phyloP scores from a whole-genome alignment of 2,888 invertebrate genomes.

The Acleris cristana region DNA sequence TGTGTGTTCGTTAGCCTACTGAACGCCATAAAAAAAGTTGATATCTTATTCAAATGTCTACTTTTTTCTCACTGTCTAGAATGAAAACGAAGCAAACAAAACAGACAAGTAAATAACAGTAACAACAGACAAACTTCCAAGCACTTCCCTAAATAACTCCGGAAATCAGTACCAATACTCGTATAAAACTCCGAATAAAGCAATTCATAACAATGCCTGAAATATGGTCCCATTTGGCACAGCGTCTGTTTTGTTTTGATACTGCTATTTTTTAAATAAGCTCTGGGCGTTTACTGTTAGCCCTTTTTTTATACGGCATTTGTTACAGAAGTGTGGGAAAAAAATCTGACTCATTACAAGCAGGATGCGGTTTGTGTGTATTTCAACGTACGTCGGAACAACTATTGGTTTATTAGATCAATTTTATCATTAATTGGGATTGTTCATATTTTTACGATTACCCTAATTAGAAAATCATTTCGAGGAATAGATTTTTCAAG shows the following conservation, averaged over 20 bases:
- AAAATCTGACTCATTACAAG: not conserved
- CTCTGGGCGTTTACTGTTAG: slow-evolving; percentile 17
- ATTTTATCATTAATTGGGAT: too few relatives aligned
- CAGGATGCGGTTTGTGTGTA: not conserved
- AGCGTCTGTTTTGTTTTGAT: slow-evolving; percentile 33
- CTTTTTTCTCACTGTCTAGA: too few relatives aligned
- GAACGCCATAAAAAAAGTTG: too few relatives aligned
- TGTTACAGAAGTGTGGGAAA: not conserved
- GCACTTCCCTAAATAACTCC: slow-evolving; percentile 7
- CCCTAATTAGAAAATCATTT: too few relatives aligned
- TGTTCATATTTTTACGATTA: too few relatives aligned
- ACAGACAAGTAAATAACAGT: not conserved
- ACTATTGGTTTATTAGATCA: too few relatives aligned
- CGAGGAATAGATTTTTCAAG: too few relatives aligned
- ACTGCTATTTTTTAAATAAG: slow-evolving; percentile 32
- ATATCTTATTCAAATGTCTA: too few relatives aligned
- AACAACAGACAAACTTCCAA: slow-evolving; percentile 4
- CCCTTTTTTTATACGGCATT: slow-evolving; percentile 14
- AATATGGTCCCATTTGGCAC: slow-evolving; percentile 35
- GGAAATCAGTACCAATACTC: slow-evolving; percentile 25
- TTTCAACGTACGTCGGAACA: not conserved
- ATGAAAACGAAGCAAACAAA: not conserved
- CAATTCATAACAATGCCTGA: slow-evolving; percentile 35
- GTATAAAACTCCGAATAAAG: slow-evolving; percentile 31
- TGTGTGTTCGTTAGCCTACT: too few relatives aligned